phyloP scores from a whole-genome alignment of 2,888 invertebrate species.

The Troides helena region DNA sequence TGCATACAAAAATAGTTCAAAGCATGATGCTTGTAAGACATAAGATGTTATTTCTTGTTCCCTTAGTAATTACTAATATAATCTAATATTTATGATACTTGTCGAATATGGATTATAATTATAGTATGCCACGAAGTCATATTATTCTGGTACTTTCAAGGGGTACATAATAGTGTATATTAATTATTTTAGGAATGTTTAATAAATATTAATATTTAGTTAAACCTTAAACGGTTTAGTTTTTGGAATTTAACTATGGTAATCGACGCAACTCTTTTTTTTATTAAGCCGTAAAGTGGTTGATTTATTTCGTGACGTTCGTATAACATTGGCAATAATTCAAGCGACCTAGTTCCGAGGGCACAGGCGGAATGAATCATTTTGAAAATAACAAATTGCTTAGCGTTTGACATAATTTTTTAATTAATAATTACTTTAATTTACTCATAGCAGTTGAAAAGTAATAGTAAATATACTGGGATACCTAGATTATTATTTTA shows the following conservation, averaged over 20 bases:
- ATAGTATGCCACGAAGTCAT: no score
- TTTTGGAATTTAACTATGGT: not conserved
- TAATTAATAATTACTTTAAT: not conserved
- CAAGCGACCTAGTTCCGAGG: not conserved
- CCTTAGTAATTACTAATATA: no score
- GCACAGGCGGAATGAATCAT: not conserved
- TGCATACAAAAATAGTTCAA: no score
- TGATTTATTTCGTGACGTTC: slow-evolving; percentile 13
- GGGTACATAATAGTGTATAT: no score
- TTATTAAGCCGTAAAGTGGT: slow-evolving; percentile 2
- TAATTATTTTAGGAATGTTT: not conserved
- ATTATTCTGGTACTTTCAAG: no score
- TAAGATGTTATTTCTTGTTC: no score
- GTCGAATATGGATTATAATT: no score
- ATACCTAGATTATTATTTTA: no score
- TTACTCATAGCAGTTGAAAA: not conserved
- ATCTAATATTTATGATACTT: no score
- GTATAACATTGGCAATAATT: slow-evolving; percentile 6
- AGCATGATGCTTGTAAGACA: no score
- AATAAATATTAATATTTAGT: not conserved
- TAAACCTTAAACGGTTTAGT: not conserved
- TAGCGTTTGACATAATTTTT: not conserved
- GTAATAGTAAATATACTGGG: no score
- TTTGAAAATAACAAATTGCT: slow-evolving; percentile 3
- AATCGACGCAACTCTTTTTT: not conserved